A percentile compares a stretch with the other conserved stretches of the same genome.
Conservation (phyloP, 2,113 vertebrate species). For the Australoheros scitulus region DNA sequence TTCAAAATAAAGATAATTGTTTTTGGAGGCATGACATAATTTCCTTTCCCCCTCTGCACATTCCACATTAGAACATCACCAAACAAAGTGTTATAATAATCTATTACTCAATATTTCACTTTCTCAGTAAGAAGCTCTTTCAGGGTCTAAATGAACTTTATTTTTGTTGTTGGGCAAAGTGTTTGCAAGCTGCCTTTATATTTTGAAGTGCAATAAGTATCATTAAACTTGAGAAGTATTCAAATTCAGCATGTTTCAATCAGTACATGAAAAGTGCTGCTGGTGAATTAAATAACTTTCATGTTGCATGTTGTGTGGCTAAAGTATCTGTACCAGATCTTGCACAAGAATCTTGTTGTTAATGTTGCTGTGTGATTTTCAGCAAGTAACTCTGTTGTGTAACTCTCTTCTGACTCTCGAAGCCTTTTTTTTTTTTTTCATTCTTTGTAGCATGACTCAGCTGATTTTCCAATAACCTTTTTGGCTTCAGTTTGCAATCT, state of each 20-base stretch:
- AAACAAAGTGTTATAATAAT: slow-evolving; percentile 5
- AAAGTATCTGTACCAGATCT: slow-evolving; percentile 24
- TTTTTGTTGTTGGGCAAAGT: slow-evolving; percentile 45
- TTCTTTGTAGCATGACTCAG: slow-evolving; percentile 39
- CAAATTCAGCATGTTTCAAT: slow-evolving; percentile 47
- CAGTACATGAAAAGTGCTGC: slow-evolving; percentile 32
- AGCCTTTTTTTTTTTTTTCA: slow-evolving; percentile 11
- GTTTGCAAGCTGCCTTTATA: slow-evolving; percentile 50
- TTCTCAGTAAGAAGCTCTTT: slow-evolving; percentile 36
- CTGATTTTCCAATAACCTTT: slow-evolving; percentile 31
- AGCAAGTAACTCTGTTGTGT: slow-evolving; percentile 33
- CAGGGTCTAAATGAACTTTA: slow-evolving; percentile 45
- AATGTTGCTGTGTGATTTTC: slow-evolving; percentile 20
- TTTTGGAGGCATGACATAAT: slow-evolving; percentile 28
- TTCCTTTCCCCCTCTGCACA: slow-evolving; percentile 12
- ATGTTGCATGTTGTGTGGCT: slow-evolving; percentile 18
- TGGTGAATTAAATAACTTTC: slow-evolving; percentile 40
- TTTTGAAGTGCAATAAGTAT: slow-evolving; percentile 77
- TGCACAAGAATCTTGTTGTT: slow-evolving; percentile 25
- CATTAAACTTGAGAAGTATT: slow-evolving; percentile 71
- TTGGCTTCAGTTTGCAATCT: slow-evolving; percentile 17
- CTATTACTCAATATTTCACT: slow-evolving; percentile 6
- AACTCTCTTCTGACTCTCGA: slow-evolving; percentile 21
- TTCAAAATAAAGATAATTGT: slow-evolving; percentile 25
- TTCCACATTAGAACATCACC: slow-evolving; percentile 34